phyloP scores from a whole-genome alignment of 2,888 invertebrate species.

The Sepiola atlantica region DNA sequence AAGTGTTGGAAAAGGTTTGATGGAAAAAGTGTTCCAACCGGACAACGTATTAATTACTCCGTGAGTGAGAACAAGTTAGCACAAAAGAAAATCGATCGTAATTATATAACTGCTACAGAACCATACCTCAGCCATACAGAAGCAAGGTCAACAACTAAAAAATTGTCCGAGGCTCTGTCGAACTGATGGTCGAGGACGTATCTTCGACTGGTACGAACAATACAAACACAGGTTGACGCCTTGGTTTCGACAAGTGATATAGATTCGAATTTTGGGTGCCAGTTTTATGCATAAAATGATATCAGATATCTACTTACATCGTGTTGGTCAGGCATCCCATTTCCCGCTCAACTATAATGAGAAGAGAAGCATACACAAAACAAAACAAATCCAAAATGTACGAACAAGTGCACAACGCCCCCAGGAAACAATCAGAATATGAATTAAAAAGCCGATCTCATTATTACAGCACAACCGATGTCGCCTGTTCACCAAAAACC shows the following conservation, averaged over 20 bases:
- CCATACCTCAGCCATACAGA: too few species aligned
- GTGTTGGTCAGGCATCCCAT: not conserved
- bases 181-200: too few species aligned
- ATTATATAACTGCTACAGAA: too few species aligned
- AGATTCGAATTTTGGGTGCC: not conserved
- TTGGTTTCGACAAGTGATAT: not conserved
- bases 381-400: not conserved
- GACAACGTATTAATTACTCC: too few species aligned
- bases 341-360: not conserved
- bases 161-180: too few species aligned
- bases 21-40: too few species aligned
- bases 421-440: not conserved
- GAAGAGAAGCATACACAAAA: not conserved
- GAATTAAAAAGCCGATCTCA: not conserved
- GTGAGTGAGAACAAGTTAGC: too few species aligned
- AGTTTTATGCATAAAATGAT: not conserved
- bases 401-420: not conserved
- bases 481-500: not conserved
- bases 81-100: too few species aligned
- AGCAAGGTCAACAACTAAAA: too few species aligned
- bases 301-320: not conserved
- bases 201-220: too few species aligned
- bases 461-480: not conserved
- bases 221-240: too few species aligned
- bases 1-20: too few species aligned